These are phyloP conservation scores for Crossocerus cetratus DNA, from an alignment of 2,888 invertebrate genomes.

Conservation along the genomic window DNA sequence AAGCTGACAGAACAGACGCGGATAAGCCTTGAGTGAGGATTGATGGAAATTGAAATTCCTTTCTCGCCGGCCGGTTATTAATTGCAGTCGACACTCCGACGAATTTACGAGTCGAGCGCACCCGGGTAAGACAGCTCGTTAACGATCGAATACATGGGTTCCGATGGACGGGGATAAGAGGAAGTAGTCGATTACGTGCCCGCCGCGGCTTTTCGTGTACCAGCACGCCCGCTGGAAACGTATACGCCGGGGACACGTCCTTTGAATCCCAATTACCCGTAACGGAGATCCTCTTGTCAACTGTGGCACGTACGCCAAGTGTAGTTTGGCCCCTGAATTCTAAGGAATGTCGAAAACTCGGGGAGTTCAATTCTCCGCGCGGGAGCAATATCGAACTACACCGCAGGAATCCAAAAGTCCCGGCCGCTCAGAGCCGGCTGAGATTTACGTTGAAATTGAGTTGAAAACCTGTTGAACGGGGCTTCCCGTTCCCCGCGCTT, in stretches of 20 bases:
- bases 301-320: constrained; percentile 31
- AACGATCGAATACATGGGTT: constrained; percentile 24
- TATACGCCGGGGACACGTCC: constrained; percentile 14
- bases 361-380: too few relatives aligned
- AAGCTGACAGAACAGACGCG: not conserved
- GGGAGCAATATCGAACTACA: too few relatives aligned
- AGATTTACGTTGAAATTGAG: too few relatives aligned
- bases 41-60: too few relatives aligned
- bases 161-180: constrained; percentile 23
- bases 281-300: constrained; percentile 16
- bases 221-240: constrained; percentile 21
- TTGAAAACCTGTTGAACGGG: too few relatives aligned
- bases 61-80: not conserved
- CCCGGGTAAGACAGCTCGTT: constrained; percentile 16
- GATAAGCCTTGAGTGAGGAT: too few relatives aligned
- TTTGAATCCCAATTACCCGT: constrained; percentile 38
- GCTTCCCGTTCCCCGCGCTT: too few relatives aligned
- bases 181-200: constrained; percentile 39
- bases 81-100: not conserved
- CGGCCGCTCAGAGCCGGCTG: too few relatives aligned
- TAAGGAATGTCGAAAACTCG: too few relatives aligned
- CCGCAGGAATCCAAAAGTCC: too few relatives aligned
- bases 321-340: not conserved
- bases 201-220: constrained; percentile 8
- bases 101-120: not conserved